Base-by-base conservation (phyloP, 1,140 invertebrate genomes). In the Campoletis sonorensis region DNA sequence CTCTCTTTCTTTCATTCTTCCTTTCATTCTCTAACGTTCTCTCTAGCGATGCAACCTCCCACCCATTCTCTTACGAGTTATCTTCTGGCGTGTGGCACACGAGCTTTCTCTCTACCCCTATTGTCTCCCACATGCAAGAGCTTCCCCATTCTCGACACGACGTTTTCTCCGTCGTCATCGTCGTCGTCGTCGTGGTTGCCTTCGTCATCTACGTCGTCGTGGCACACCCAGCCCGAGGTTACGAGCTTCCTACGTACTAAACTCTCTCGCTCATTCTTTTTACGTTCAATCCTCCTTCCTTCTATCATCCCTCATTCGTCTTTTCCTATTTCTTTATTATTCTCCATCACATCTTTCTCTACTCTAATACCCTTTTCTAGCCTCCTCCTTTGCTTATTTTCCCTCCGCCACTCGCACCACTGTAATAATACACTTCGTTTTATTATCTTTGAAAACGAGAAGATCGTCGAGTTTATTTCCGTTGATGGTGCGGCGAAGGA, bases 61-160 rank as follows among this genome's bases (percentile, higher is more conserved):
- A 23, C 30, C 51, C 67, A 61, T 75, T 40, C 79, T 73, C 67
- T 72, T 81, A 45, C 77, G 67, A 72, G 77, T 81, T 81, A 79
- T 79, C 37, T 70, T 64, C 33, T 61, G 61, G 76, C 68, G 79
- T 61, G 78, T 67, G 61, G 4, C 61, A 64, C 78, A 77, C 77
- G 33, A 79, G 75, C 79, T 82, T 79, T 61, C 45, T 45, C 78
- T n/a, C 79, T 82, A 80, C 71, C 45, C 61, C 78, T n/a, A 82
- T 79, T 76, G 78, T 76, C 72, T 80, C 30, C 51, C 68, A 40
- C 49, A 58, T 58, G 21, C 54, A n/a, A 8, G 49, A 27, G 30
- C 72, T 40, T 81, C 45, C 45, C 45, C 45, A 68, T 40, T 77
- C 58, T 73, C 16, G 71, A 23, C 71, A 51, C 40, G 23, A 73